A percentile compares a stretch with the other conserved stretches of the same genome.
Evolutionary conservation across 2,113 vertebrate species (phyloP).

Genomic region (Amphilophus citrinellus): DNA sequence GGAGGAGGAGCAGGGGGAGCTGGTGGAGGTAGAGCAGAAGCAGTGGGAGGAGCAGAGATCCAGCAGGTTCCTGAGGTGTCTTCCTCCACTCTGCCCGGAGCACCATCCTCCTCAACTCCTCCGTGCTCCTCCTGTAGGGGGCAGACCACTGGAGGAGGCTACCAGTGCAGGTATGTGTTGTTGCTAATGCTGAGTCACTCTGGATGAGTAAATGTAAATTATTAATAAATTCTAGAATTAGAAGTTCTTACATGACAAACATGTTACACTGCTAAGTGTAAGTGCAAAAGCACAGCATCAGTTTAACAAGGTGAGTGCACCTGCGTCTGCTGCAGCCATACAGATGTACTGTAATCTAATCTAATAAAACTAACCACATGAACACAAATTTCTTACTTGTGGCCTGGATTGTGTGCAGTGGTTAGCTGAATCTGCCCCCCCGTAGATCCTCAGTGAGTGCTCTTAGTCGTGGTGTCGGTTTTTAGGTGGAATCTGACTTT

Average conservation of each 20-base stretch:
- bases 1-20: slow-evolving; percentile 44
- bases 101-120: slow-evolving; percentile 81
- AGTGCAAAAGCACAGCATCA: no score
- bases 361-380: no score
- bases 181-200: neutral
- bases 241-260: neutral
- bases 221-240: neutral
- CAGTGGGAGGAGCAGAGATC: slow-evolving; percentile 49
- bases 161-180: slow-evolving; percentile 91
- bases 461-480: neutral
- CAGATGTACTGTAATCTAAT: no score
- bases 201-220: neutral
- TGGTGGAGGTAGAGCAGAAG: slow-evolving; percentile 52
- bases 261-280: neutral
- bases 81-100: slow-evolving; percentile 70
- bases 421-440: no score
- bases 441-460: neutral
- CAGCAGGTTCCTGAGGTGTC: slow-evolving; percentile 74
- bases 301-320: no score
- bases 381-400: no score
- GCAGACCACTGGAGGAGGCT: slow-evolving; percentile 90
- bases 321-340: no score
- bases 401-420: no score
- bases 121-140: slow-evolving; percentile 89
- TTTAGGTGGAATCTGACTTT: neutral